These are phyloP conservation scores for Scelioninae gen. 1 DNA, from an alignment of 2,888 invertebrate genomes.

Conservation along the genomic window DNA sequence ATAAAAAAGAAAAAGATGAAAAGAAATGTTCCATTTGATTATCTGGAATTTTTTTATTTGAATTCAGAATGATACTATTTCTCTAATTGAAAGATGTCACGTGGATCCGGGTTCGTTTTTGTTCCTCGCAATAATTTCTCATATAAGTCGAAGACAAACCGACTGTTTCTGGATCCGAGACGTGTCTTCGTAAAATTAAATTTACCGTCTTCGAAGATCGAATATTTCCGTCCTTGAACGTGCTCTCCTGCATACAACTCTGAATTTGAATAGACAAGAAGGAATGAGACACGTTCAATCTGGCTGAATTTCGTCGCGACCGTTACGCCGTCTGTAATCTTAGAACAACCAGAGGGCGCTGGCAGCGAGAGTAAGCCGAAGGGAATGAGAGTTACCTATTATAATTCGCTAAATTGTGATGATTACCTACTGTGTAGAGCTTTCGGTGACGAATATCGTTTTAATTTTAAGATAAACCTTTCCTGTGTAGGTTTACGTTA, in stretches of 20 bases:
- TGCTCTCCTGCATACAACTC: conserved; percentile 12
- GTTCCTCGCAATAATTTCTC: conserved; percentile 31
- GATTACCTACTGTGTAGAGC: conserved; percentile 66
- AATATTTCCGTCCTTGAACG: conserved; percentile 47
- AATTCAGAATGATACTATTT: no score
- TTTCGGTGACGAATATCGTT: conserved; percentile 53
- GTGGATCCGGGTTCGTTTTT: conserved; percentile 44
- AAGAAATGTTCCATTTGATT: no score
- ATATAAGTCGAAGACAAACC: conserved; percentile 29
- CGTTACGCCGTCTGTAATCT: no score
- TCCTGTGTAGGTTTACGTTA: conserved; percentile 56
- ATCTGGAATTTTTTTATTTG: no score
- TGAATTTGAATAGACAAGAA: conserved; percentile 22
- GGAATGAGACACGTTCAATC: no score
- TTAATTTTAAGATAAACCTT: conserved; percentile 49
- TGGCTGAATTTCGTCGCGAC: no score
- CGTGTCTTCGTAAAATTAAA: conserved; percentile 55
- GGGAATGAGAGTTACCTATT: conserved; percentile 62
- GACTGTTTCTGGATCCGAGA: conserved; percentile 42
- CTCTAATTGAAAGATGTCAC: no score
- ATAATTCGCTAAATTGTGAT: conserved; percentile 59
- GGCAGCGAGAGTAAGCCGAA: conserved; percentile 40
- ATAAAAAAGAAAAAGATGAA: no score
- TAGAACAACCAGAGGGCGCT: neutral
- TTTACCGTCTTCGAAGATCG: conserved; percentile 40